phyloP scores from a whole-genome alignment of 2,888 invertebrate species.

The Eupithecia abbreviata region DNA sequence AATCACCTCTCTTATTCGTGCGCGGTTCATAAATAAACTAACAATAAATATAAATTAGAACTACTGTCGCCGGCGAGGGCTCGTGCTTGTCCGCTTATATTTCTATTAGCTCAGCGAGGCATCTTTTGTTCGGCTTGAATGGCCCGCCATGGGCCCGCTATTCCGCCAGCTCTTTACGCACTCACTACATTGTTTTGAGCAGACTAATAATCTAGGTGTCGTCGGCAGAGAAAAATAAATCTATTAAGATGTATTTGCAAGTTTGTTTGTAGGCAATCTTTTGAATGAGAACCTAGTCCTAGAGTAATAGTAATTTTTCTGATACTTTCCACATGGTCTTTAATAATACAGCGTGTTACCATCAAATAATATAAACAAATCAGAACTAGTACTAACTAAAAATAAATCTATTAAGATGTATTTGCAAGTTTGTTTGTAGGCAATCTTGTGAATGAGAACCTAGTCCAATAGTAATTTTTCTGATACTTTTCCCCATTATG shows the following conservation, averaged over 20 bases:
- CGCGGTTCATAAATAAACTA: background rate
- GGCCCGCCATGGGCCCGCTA: conserved; percentile 11
- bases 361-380: too few relatives aligned
- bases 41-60: background rate
- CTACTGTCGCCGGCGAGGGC: background rate
- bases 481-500: background rate
- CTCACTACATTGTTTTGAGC: conserved; percentile 16
- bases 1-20: background rate
- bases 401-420: background rate
- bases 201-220: conserved; percentile 9
- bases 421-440: conserved; percentile 1
- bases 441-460: background rate
- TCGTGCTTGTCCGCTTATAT: conserved; percentile 23
- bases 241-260: too few relatives aligned
- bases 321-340: background rate
- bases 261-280: background rate
- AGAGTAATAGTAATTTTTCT: background rate
- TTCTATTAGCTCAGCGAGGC: conserved; percentile 31
- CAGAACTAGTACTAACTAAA: too few relatives aligned
- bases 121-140: conserved; percentile 31
- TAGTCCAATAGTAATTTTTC: background rate
- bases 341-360: too few relatives aligned
- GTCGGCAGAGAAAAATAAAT: background rate
- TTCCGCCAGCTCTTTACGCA: conserved; percentile 21
- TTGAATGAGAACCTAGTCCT: background rate